A percentile compares a stretch with the other conserved stretches of the same genome.
phyloP scores from a whole-genome alignment of 2,797 vertebrate species.

The Hemitrygon akajei region DNA sequence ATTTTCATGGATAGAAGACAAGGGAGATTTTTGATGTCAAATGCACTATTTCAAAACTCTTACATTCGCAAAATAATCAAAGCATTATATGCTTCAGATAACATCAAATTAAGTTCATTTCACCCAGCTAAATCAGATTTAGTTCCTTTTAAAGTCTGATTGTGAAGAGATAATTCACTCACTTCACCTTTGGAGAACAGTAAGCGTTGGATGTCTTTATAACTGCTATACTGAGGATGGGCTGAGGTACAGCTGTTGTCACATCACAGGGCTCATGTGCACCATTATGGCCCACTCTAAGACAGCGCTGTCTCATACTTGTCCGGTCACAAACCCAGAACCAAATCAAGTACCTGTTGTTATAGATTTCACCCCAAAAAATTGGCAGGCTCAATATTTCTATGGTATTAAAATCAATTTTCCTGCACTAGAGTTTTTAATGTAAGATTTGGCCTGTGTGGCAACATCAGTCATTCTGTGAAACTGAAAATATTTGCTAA shows the following conservation, averaged over 20 bases:
- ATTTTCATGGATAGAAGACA: background rate
- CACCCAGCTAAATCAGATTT: background rate
- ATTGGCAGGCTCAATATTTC: background rate
- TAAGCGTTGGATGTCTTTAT: background rate
- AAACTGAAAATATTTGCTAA: background rate
- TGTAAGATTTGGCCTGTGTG: background rate
- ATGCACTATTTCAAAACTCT: background rate
- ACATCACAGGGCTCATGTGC: background rate
- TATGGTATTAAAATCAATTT: background rate
- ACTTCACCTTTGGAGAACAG: background rate
- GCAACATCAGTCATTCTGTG: background rate
- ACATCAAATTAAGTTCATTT: conserved; percentile 4
- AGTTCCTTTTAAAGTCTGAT: background rate
- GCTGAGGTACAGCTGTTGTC: background rate
- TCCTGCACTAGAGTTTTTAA: background rate
- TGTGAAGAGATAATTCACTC: background rate
- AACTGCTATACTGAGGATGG: background rate
- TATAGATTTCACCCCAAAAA: background rate
- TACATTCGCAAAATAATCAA: background rate
- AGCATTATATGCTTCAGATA: background rate
- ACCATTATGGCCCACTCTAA: background rate
- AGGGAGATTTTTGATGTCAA: background rate
- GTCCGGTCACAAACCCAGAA: background rate
- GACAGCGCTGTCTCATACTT: background rate
- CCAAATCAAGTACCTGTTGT: background rate